Evolutionary conservation across 2,113 vertebrate species (phyloP).

Genomic region (Ciconia maguari): DNA sequence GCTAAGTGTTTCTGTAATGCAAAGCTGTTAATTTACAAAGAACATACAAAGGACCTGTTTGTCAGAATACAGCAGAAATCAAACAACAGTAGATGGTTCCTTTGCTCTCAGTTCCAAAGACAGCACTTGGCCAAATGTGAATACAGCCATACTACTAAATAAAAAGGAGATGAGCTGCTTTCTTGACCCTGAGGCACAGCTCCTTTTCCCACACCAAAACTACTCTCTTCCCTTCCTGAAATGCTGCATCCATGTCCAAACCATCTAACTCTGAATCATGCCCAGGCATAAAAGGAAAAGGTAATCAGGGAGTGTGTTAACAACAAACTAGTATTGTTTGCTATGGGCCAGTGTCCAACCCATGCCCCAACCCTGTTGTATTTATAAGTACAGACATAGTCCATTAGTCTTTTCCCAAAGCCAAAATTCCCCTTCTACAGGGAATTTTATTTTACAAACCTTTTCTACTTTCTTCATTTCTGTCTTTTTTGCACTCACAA

Average conservation of each 20-base stretch:
- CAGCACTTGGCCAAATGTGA: not conserved
- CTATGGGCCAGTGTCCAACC: not conserved
- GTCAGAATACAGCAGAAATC: not conserved
- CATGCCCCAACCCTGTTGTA: not conserved
- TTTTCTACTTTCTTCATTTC: not conserved
- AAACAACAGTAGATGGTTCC: not conserved
- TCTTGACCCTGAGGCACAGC: not conserved
- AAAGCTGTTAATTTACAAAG: not conserved
- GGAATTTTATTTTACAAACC: not conserved
- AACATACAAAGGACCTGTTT: not conserved
- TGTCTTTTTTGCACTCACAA: not conserved
- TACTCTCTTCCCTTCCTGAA: not conserved
- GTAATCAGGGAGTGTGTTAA: not conserved
- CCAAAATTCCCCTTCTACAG: not conserved
- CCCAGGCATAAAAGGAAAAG: not conserved
- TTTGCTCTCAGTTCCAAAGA: not conserved
- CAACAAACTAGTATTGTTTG: not conserved
- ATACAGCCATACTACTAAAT: not conserved
- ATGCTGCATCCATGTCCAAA: not conserved
- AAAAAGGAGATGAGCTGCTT: not conserved
- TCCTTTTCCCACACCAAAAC: not conserved
- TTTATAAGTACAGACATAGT: not conserved
- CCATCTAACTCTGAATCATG: not conserved
- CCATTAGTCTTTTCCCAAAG: not conserved
- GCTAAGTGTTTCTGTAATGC: not conserved